These are phyloP conservation scores for Halocynthia aurantium DNA, from an alignment of 23 tunicate genomes.

Conservation along the genomic window DNA sequence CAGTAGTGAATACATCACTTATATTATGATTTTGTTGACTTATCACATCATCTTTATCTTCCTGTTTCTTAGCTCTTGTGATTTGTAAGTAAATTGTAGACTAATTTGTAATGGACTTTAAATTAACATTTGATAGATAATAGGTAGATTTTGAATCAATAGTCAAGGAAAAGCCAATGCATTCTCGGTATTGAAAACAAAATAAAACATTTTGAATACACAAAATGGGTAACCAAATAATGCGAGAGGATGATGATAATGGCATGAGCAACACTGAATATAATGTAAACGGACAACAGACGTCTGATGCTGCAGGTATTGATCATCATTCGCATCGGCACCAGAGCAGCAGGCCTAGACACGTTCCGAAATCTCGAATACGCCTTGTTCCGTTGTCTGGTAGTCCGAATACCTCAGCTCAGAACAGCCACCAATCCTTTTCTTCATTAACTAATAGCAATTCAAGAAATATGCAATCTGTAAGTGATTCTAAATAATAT, in stretches of 20 bases:
- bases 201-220: neutral
- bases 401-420: slow-evolving; percentile 45
- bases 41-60: no score
- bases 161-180: no score
- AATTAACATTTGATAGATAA: no score
- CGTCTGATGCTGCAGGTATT: neutral
- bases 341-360: slow-evolving; percentile 16
- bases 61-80: no score
- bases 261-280: no score
- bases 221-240: slow-evolving; percentile 7
- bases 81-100: no score
- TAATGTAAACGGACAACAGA: neutral
- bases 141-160: no score
- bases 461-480: slow-evolving; percentile 4
- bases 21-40: no score
- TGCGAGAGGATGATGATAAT: neutral
- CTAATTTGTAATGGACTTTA: no score
- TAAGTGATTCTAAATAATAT: neutral
- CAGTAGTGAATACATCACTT: no score
- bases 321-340: slow-evolving; percentile 16
- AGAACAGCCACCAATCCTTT: neutral
- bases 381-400: slow-evolving; percentile 68
- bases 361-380: slow-evolving; percentile 31
- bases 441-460: neutral
- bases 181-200: no score